Percentiles rank a stretch among this genome's conserved stretches.
Evolutionary conservation across 2,113 vertebrate genomes (phyloP).

Genomic region (Ginglymostoma cirratum): DNA sequence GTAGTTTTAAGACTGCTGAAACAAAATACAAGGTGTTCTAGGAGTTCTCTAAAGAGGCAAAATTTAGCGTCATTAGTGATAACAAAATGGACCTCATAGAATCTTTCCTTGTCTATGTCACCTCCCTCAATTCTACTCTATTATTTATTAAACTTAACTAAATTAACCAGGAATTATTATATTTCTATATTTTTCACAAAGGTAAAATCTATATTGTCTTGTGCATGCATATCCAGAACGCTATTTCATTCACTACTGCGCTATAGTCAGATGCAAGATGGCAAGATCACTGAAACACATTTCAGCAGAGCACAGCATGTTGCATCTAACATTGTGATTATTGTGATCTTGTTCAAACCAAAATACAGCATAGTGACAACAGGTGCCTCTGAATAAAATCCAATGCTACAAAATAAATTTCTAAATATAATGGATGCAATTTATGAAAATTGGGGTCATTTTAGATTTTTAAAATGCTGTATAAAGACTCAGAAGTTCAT

Average conservation of each 20-base stretch:
- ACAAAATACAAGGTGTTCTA: background rate
- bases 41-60: background rate
- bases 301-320: background rate
- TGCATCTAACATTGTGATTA: background rate
- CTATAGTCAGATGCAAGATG: background rate
- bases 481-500: background rate
- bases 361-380: background rate
- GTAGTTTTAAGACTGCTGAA: background rate
- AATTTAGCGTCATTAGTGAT: background rate
- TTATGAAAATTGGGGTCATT: background rate
- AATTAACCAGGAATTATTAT: background rate
- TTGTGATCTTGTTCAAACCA: background rate
- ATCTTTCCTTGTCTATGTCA: background rate
- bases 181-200: background rate
- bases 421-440: background rate
- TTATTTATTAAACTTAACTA: background rate
- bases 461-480: background rate
- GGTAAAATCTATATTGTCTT: background rate
- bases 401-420: background rate
- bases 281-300: background rate
- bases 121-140: background rate
- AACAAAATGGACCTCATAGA: background rate
- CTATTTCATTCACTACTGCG: background rate
- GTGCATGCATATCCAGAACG: background rate
- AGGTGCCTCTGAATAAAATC: background rate